Evolutionary conservation across 2,113 vertebrate species (phyloP).

Genomic region (Lucifuga dentata): DNA sequence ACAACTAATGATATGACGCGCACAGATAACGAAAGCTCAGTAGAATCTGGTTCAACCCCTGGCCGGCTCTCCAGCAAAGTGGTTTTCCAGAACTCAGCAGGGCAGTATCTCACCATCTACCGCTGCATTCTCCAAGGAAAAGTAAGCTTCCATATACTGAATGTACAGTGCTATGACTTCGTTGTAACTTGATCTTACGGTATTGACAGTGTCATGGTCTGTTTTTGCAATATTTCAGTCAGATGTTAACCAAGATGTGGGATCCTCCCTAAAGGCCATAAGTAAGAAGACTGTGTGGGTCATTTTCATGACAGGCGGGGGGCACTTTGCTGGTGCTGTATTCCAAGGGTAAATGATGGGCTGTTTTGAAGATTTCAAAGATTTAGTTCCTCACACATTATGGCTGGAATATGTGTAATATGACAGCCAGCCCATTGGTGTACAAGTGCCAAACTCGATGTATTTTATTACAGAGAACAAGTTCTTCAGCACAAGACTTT

Average conservation of each 20-base stretch:
- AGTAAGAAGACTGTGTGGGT: conserved; percentile 82
- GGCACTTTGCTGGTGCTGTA: conserved; percentile 95
- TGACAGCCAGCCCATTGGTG: not conserved
- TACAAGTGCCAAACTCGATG: not conserved
- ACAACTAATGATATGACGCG: conserved; percentile 15
- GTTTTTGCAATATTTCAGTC: conserved; percentile 45
- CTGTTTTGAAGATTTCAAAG: not conserved
- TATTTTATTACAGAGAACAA: conserved; percentile 81
- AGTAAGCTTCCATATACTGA: conserved; percentile 77
- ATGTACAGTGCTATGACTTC: not conserved
- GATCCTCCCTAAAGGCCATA: conserved; percentile 80
- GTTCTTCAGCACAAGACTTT: conserved; percentile 94
- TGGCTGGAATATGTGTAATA: not conserved
- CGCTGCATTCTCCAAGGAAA: conserved; percentile 85
- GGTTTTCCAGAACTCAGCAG: conserved; percentile 86
- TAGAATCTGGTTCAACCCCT: conserved; percentile 17
- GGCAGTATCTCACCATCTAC: conserved; percentile 86
- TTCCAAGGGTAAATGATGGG: conserved; percentile 88
- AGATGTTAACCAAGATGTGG: conserved; percentile 63
- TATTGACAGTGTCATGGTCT: not conserved
- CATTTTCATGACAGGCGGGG: conserved; percentile 94
- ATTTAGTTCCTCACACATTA: not conserved
- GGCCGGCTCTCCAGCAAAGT: conserved; percentile 77
- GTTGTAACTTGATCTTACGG: not conserved
- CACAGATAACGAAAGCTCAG: conserved; percentile 24